Evolutionary conservation across 2,888 invertebrate species (phyloP).

Genomic region (Lydus trimaculatus): DNA sequence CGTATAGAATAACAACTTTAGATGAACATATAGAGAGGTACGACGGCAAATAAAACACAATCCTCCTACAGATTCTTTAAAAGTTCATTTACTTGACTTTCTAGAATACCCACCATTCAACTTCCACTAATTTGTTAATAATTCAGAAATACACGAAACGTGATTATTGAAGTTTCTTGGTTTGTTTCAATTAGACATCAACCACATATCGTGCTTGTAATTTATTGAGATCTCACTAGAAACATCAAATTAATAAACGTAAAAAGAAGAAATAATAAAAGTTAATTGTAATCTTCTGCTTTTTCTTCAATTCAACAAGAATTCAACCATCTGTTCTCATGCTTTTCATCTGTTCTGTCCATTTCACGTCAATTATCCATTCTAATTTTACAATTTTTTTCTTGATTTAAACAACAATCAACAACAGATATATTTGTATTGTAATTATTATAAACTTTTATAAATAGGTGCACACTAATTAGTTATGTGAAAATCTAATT

Average conservation of each 20-base stretch:
- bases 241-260: neutral
- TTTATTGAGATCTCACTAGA: neutral
- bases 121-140: neutral
- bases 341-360: neutral
- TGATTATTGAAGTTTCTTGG: neutral
- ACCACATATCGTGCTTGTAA: neutral
- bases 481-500: neutral
- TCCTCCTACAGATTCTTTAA: neutral
- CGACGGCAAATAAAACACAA: neutral
- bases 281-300: neutral
- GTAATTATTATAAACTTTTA: no score
- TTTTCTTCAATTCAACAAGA: neutral
- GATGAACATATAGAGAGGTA: neutral
- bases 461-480: no score
- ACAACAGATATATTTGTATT: no score
- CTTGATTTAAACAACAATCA: no score
- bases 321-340: neutral
- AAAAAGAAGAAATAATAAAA: neutral
- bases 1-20: neutral
- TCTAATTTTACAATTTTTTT: neutral
- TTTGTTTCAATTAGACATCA: neutral
- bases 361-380: neutral
- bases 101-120: neutral
- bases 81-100: neutral
- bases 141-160: no score